These are phyloP conservation scores for Anhinga anhinga DNA, from an alignment of 2,113 vertebrate genomes.

Conservation along the genomic window DNA sequence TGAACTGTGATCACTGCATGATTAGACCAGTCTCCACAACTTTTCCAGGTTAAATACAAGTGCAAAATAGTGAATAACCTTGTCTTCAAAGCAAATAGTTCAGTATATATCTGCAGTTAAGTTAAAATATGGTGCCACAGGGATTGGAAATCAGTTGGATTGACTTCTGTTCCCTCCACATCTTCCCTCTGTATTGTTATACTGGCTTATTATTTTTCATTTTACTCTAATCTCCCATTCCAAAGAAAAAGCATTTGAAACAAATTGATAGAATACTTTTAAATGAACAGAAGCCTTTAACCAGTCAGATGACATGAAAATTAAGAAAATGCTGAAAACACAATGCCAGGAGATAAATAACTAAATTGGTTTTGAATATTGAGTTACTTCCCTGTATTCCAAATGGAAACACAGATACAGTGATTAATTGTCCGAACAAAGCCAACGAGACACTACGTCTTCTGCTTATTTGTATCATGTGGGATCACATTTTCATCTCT, in stretches of 20 bases:
- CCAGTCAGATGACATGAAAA: not conserved
- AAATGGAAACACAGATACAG: not conserved
- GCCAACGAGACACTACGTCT: rapidly evolving
- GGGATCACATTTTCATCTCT: not conserved
- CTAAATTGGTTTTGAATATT: not conserved
- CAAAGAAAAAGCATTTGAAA: not conserved
- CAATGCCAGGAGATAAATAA: not conserved
- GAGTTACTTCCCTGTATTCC: not conserved
- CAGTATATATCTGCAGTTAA: not conserved
- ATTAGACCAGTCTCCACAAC: not conserved
- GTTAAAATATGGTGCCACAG: not conserved
- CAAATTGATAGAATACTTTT: not conserved
- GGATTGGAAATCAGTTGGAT: not conserved
- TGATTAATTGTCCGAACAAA: not conserved
- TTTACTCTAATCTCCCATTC: not conserved
- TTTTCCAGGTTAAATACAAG: not conserved
- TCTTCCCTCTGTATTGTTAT: not conserved
- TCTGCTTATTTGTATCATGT: not conserved
- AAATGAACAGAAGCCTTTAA: not conserved
- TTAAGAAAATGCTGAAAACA: not conserved
- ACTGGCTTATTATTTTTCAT: not conserved
- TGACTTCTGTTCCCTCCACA: not conserved
- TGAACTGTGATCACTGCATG: not conserved
- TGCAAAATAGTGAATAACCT: not conserved
- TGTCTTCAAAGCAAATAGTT: not conserved